A percentile compares a stretch with the other conserved stretches of the same genome.
Evolutionary conservation across 2,113 vertebrate genomes (phyloP).

Genomic region (Grantiella picta): DNA sequence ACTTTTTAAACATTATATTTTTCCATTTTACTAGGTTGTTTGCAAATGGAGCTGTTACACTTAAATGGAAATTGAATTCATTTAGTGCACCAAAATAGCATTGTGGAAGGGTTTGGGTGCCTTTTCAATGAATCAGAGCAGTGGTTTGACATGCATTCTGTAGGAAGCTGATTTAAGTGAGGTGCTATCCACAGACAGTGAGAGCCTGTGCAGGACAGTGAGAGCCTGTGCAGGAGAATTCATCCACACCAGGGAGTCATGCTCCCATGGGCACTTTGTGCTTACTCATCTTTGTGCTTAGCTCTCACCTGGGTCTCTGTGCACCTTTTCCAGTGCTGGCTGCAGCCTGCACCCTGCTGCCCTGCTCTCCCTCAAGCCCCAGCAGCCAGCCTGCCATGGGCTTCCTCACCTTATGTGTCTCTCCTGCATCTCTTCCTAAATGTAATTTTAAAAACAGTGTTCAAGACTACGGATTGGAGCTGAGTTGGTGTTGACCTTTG

Average conservation of each 20-base stretch:
- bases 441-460: background rate
- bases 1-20: background rate
- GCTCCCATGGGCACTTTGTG: background rate
- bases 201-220: background rate
- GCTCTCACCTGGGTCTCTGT: background rate
- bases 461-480: background rate
- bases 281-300: background rate
- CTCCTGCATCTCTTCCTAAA: background rate
- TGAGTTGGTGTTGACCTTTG: background rate
- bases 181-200: background rate
- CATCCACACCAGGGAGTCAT: background rate
- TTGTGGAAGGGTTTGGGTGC: constrained; percentile 10
- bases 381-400: background rate
- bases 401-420: background rate
- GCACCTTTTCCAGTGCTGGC: background rate
- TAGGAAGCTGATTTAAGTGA: background rate
- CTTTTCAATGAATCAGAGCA: constrained; percentile 43
- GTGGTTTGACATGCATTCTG: background rate
- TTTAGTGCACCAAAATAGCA: constrained; percentile 22
- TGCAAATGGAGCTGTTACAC: background rate
- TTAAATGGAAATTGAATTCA: constrained; percentile 21
- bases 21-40: background rate
- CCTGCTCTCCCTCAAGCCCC: background rate
- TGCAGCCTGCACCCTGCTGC: background rate
- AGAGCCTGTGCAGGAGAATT: background rate